Evolutionary conservation across 2,797 vertebrate genomes (phyloP), one percentile per base, ranked within the genome.

Genomic region (Sciurus carolinensis): DNA sequence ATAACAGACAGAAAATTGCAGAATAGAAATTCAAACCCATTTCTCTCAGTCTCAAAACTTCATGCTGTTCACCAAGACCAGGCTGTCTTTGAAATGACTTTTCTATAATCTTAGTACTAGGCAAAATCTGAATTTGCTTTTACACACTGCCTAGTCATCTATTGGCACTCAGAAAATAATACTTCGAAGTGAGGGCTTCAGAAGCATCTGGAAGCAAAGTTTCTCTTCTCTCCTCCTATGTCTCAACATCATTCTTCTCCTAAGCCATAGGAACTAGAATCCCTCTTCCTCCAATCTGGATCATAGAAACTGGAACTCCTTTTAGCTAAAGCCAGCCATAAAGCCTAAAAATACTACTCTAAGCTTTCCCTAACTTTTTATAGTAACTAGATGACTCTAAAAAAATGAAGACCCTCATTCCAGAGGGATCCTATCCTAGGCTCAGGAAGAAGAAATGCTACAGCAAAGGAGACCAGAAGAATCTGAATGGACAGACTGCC

Each of bases 401-500:
- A 54, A 36, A 88, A 75, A 54, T 75, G 11, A 66, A 64, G n/a
- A 42, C 14, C 4, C 3, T 69, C 36, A 4, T 81, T 72, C n/a
- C 47, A 42, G 20, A 52, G 20, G 8, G 2, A 13, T 26, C 33
- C 44, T 86, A 59, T 9, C 14, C 62, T 5, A 36, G 30, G n/a
- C 14, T 36, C 18, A 3, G 14, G 13, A 67, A 11, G n/a, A 67
- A 82, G 28, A 82, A 66, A 66, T 36, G 22, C 1, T 89, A 44
- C 20, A 24, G 30, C 11, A 47, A 5, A 67, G 10, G 28, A n/a
- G 52, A 7, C 18, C 33, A 44, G 14, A 54, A 64, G 28, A 81
- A 36, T 2, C 1, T n/a, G 28, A 73, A 20, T 6, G 33, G 13
- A 50, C 4, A 17, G 5, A 2, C 44, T 15, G 3, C 1, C 13